phyloP scores from a whole-genome alignment of 2,888 invertebrate genomes.

The Latrodectus elegans region DNA sequence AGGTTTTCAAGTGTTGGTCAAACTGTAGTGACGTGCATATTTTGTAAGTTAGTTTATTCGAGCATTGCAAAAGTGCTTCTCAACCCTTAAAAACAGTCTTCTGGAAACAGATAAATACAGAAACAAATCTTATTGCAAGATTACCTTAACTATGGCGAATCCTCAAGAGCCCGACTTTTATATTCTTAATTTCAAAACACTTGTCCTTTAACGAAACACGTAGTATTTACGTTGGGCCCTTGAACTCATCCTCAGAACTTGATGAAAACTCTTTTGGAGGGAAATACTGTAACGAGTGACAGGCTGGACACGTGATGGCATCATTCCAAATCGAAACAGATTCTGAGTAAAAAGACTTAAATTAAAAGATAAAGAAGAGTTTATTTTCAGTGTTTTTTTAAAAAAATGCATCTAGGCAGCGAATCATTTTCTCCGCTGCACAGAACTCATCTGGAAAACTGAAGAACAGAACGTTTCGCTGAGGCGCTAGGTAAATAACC shows the following conservation, averaged over 20 bases:
- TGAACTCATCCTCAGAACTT: conserved; percentile 37
- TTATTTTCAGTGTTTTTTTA: conserved; percentile 8
- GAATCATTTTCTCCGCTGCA: background rate
- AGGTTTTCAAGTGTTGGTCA: no score
- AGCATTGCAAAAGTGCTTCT: no score
- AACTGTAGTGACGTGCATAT: no score
- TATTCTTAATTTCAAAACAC: background rate
- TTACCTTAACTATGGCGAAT: no score
- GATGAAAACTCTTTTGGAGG: conserved; percentile 38
- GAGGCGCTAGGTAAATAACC: conserved; percentile 27
- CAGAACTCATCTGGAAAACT: background rate
- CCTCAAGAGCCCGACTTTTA: background rate
- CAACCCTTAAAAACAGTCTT: no score
- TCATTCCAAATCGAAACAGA: conserved; percentile 22
- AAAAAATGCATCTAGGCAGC: background rate
- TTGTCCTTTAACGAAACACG: background rate
- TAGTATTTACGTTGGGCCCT: conserved; percentile 25
- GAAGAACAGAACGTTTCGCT: background rate
- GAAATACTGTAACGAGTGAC: background rate
- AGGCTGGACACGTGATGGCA: conserved; percentile 44
- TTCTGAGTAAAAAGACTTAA: conserved; percentile 37
- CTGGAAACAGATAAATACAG: no score
- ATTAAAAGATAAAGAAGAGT: conserved; percentile 34
- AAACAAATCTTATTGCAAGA: no score
- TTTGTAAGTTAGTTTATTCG: no score